Conservation (phyloP, 1,140 invertebrate genomes). For the Trichoplusia ni region DNA sequence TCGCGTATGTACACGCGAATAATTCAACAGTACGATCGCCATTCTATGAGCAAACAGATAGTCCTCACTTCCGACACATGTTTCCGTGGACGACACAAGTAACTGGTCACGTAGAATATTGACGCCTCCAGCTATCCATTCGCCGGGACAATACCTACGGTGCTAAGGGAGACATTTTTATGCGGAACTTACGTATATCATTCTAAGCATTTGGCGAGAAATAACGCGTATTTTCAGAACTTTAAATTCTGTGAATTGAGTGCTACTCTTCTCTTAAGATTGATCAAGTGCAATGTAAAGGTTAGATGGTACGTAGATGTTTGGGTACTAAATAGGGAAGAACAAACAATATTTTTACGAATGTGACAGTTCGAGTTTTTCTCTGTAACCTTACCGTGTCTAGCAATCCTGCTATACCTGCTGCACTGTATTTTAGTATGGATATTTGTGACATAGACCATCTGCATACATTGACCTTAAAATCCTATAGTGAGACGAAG, state of each 20-base stretch:
- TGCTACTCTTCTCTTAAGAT: no score
- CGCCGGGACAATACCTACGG: conserved; percentile 47
- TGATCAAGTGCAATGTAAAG: no score
- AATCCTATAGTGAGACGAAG: no score
- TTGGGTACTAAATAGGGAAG: no score
- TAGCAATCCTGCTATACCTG: no score
- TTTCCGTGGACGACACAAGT: conserved; percentile 68
- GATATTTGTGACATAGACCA: no score
- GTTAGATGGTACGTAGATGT: no score
- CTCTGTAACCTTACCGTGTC: no score
- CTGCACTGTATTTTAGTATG: no score
- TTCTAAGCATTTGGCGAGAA: conserved; percentile 21
- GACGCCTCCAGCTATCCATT: conserved; percentile 70
- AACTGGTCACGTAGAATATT: conserved; percentile 78
- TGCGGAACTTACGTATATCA: conserved; percentile 35
- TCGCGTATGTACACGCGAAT: conserved; percentile 55
- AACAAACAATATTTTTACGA: no score
- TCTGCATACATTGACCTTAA: no score
- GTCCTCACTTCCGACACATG: conserved; percentile 77
- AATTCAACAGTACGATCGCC: conserved; percentile 67
- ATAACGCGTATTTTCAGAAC: conserved; percentile 10
- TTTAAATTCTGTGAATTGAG: conserved; percentile 24
- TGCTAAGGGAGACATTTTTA: conserved; percentile 50
- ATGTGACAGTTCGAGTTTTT: no score
- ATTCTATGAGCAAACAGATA: conserved; percentile 76